phyloP scores from a whole-genome alignment of 1,140 invertebrate genomes.

The Drosophila nannoptera region DNA sequence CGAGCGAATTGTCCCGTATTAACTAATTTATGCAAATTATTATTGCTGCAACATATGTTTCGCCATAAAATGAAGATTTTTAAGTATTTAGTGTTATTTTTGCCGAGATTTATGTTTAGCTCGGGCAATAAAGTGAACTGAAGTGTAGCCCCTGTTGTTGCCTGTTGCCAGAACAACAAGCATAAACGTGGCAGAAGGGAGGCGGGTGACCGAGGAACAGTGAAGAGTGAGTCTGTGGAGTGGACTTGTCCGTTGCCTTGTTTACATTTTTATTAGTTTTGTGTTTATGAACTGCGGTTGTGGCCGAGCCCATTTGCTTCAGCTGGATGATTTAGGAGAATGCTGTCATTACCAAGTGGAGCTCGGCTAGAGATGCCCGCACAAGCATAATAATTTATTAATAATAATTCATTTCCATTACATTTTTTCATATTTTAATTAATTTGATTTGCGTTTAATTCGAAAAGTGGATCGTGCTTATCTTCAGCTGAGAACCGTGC shows the following conservation, averaged over 20 bases:
- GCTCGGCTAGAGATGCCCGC: not conserved
- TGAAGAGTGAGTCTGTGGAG: constrained; percentile 1
- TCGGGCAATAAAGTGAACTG: constrained; percentile 64
- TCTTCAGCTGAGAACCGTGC: no score
- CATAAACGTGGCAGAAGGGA: not conserved
- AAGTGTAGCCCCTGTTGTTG: constrained; percentile 35
- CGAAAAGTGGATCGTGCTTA: no score
- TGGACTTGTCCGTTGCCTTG: constrained; percentile 42
- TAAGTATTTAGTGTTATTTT: constrained; percentile 76
- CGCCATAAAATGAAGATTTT: constrained; percentile 76
- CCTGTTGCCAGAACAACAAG: constrained; percentile 30
- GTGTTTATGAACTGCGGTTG: constrained; percentile 61
- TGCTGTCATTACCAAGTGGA: constrained; percentile 18
- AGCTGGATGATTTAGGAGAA: constrained; percentile 41
- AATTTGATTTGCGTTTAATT: no score
- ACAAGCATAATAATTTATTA: not conserved
- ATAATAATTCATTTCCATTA: not conserved
- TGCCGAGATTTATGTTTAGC: constrained; percentile 64
- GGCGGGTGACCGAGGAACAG: not conserved
- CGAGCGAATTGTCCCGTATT: constrained; percentile 44
- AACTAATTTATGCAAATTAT: constrained; percentile 78
- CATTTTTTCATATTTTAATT: no score
- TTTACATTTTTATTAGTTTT: constrained; percentile 76
- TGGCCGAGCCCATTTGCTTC: constrained; percentile 35
- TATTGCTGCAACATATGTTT: constrained; percentile 76